Percentiles rank a stretch among this genome's conserved stretches.
Conservation (phyloP, 2,888 invertebrate genomes). For the Calliscelio sp. region DNA sequence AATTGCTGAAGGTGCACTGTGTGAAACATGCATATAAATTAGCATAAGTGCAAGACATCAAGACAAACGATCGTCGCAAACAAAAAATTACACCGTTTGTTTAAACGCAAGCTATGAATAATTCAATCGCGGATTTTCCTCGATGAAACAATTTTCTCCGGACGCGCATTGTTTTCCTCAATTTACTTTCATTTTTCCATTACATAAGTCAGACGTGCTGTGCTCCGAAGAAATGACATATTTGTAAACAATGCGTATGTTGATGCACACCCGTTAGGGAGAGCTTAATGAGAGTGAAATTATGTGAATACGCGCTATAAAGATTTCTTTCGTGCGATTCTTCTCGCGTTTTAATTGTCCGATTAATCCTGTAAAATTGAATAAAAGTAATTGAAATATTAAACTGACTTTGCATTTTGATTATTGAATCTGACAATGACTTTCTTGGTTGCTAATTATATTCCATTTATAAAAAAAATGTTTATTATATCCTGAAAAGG, state of each 20-base stretch:
- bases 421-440: not conserved
- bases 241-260: constrained; percentile 67
- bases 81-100: constrained; percentile 50
- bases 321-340: constrained; percentile 34
- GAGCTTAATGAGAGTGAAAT: constrained; percentile 65
- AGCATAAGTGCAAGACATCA: constrained; percentile 20
- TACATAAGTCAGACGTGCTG: constrained; percentile 46
- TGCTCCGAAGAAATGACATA: constrained; percentile 56
- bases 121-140: constrained; percentile 51
- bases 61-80: constrained; percentile 38
- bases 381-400: not conserved
- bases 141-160: constrained; percentile 49
- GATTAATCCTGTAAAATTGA: constrained; percentile 5
- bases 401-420: not conserved
- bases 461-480: too few species aligned
- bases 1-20: constrained; percentile 32
- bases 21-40: constrained; percentile 40
- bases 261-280: constrained; percentile 37
- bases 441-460: not conserved
- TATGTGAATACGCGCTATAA: constrained; percentile 25
- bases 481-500: too few species aligned
- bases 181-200: constrained; percentile 66
- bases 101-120: constrained; percentile 52
- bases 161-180: constrained; percentile 64
- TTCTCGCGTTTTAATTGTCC: constrained; percentile 34